Percentiles rank a stretch among this genome's conserved stretches.
phyloP scores from a whole-genome alignment of 2,113 vertebrate species.

The Hystrix cristata region DNA sequence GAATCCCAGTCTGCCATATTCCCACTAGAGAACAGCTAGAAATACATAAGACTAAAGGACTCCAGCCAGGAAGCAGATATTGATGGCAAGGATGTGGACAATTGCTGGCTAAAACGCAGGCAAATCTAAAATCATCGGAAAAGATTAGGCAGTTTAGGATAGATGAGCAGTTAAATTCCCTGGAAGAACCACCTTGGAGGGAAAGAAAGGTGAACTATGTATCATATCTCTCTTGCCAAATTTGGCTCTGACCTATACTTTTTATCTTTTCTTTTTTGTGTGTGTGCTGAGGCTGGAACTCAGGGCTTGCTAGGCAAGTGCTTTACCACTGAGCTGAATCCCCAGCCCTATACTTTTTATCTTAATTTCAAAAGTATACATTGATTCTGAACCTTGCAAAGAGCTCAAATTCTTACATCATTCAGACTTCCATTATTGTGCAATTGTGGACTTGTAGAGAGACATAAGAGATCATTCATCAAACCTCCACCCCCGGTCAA shows the following conservation, averaged over 20 bases:
- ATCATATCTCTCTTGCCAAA: not conserved
- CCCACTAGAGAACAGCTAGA: not conserved
- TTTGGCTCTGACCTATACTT: not conserved
- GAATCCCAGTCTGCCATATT: not conserved
- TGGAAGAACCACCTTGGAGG: not conserved
- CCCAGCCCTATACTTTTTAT: not conserved
- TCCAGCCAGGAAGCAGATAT: not conserved
- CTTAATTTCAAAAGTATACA: slow-evolving; percentile 42
- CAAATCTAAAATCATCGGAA: not conserved
- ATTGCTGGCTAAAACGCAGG: not conserved
- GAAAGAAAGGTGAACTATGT: slow-evolving; percentile 38
- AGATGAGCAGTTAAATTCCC: slow-evolving; percentile 7
- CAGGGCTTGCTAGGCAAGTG: no score
- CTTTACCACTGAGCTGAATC: no score
- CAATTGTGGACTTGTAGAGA: not conserved
- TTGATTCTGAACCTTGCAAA: slow-evolving; percentile 13
- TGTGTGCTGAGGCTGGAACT: no score
- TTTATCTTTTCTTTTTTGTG: not conserved
- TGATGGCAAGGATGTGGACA: not conserved
- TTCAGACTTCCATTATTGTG: not conserved
- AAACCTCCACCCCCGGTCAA: not conserved
- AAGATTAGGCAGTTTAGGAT: not conserved
- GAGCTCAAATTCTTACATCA: not conserved
- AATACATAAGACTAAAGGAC: not conserved
- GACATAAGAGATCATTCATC: not conserved